Percentiles rank a stretch among this genome's conserved stretches.
phyloP scores from a whole-genome alignment of 2,888 invertebrate species.

The Xanthorhoe spadicearia region DNA sequence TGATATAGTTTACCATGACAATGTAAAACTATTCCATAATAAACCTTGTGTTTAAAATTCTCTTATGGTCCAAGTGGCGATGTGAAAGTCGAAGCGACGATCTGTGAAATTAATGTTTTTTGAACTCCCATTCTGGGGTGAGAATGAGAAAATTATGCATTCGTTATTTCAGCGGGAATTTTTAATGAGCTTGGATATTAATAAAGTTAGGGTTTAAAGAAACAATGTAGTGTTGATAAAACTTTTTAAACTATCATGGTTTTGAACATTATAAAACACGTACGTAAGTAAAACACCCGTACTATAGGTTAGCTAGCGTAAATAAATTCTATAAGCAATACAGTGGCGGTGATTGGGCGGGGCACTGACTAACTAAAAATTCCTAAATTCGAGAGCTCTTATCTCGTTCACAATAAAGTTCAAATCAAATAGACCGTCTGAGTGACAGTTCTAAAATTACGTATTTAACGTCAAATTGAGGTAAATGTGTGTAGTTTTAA shows the following conservation, averaged over 20 bases:
- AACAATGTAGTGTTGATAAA: neutral
- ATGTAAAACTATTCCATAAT: neutral
- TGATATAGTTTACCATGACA: neutral
- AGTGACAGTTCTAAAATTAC: too few relatives aligned
- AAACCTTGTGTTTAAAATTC: constrained; percentile 40
- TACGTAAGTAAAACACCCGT: neutral
- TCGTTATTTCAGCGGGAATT: constrained; percentile 41
- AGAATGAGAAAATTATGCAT: constrained; percentile 51
- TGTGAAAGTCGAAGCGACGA: constrained; percentile 49
- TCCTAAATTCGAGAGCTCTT: too few relatives aligned
- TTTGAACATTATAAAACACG: too few relatives aligned
- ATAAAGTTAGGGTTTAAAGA: constrained; percentile 17
- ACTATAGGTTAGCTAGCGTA: too few relatives aligned
- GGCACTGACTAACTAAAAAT: too few relatives aligned
- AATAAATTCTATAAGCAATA: too few relatives aligned
- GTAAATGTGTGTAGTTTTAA: too few relatives aligned
- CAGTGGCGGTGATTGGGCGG: too few relatives aligned
- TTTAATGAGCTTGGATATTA: constrained; percentile 33
- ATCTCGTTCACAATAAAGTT: too few relatives aligned
- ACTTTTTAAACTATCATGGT: too few relatives aligned
- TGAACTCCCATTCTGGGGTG: constrained; percentile 55
- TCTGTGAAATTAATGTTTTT: constrained; percentile 59
- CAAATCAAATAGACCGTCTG: too few relatives aligned
- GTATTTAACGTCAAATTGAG: too few relatives aligned
- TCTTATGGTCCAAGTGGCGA: constrained; percentile 38